Conservation (phyloP, 2,797 vertebrate species). For the Poecilia picta region DNA sequence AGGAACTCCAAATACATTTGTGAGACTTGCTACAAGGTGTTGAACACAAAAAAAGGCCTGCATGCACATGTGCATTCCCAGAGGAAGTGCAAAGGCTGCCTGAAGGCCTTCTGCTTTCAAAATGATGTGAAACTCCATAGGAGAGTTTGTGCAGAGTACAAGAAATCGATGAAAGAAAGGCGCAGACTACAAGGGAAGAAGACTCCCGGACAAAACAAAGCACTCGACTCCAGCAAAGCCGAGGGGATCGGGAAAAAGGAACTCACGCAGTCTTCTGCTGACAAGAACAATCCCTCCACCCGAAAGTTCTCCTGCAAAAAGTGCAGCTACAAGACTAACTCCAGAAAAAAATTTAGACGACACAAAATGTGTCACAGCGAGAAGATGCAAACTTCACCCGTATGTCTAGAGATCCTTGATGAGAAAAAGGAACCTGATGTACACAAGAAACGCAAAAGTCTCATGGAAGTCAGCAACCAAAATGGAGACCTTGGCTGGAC, state of each 20-base stretch:
- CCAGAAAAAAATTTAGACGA: neutral
- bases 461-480: fast-evolving
- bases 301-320: constrained; percentile 5
- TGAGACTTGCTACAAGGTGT: constrained; percentile 46
- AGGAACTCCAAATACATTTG: constrained; percentile 6
- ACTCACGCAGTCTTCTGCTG: neutral
- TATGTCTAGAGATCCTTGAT: constrained; percentile 43
- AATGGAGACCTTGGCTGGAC: constrained; percentile 40
- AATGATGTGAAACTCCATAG: constrained; percentile 17
- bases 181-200: neutral
- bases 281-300: fast-evolving
- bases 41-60: constrained; percentile 33
- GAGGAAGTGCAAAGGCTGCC: constrained; percentile 57
- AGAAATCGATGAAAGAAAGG: constrained; percentile 1
- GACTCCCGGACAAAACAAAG: neutral
- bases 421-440: neutral
- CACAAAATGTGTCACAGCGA: constrained; percentile 37
- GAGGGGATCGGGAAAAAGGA: neutral
- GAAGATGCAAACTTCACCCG: constrained; percentile 24
- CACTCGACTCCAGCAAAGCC: neutral
- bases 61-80: constrained; percentile 41
- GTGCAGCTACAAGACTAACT: constrained; percentile 25
- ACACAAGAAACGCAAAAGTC: constrained; percentile 23
- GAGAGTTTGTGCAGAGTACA: constrained; percentile 14
- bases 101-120: constrained; percentile 32